A percentile compares a stretch with the other conserved stretches of the same genome.
phyloP scores from a whole-genome alignment of 2,888 invertebrate species.

The Zaprionus obscuricornis region DNA sequence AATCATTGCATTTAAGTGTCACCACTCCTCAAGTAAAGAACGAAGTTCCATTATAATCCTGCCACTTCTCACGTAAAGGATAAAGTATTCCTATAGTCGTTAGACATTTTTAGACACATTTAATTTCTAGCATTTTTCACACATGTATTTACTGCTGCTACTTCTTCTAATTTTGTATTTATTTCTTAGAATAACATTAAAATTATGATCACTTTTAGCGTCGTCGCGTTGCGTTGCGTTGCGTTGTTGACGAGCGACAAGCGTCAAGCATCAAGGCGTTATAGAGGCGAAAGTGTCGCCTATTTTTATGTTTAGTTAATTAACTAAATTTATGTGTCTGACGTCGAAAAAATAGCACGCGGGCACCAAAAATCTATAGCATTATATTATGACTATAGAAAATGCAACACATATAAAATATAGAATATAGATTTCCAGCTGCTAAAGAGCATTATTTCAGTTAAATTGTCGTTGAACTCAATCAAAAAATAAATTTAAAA shows the following conservation, averaged over 20 bases:
- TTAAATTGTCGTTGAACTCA: constrained; percentile 41
- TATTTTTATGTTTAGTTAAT: constrained; percentile 73
- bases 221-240: too few species aligned
- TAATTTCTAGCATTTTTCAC: too few species aligned
- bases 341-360: constrained; percentile 76
- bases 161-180: constrained; percentile 7
- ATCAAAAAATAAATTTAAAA: constrained; percentile 19
- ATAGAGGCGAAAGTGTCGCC: constrained; percentile 62
- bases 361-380: constrained; percentile 59
- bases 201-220: constrained; percentile 64
- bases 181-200: constrained; percentile 31
- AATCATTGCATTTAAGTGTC: too few species aligned
- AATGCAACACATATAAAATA: constrained; percentile 5
- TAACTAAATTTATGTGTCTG: constrained; percentile 79
- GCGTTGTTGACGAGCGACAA: too few species aligned
- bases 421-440: constrained; percentile 20
- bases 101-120: too few species aligned
- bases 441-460: constrained; percentile 23
- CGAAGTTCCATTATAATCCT: too few species aligned
- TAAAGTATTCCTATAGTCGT: too few species aligned
- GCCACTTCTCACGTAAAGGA: too few species aligned
- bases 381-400: constrained; percentile 53
- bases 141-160: too few species aligned
- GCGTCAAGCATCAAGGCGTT: constrained; percentile 7
- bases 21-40: too few species aligned